Conservation (phyloP, 1,140 invertebrate species). For the Reticulitermes speratus region DNA sequence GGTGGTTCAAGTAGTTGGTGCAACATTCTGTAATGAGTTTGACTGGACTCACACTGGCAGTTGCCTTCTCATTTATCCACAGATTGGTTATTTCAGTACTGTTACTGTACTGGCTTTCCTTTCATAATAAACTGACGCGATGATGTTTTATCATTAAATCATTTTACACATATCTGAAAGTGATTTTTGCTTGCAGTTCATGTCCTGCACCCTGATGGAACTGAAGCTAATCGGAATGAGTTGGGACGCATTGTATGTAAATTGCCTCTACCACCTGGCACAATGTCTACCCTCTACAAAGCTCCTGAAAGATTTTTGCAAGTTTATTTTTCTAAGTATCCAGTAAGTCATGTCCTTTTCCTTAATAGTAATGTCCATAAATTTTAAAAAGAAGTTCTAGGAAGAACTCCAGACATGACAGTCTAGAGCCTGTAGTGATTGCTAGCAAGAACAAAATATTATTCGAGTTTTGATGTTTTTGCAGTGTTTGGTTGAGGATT, state of each 20-base stretch:
- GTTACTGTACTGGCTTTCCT: too few relatives aligned
- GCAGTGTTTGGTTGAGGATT: too few relatives aligned
- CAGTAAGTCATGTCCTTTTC: constrained; percentile 55
- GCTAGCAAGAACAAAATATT: neutral
- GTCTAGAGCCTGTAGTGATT: neutral
- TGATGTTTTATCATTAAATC: too few relatives aligned
- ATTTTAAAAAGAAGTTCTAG: constrained; percentile 24
- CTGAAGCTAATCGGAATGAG: constrained; percentile 63
- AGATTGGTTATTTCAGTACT: too few relatives aligned
- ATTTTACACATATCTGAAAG: too few relatives aligned
- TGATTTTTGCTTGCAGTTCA: constrained; percentile 58
- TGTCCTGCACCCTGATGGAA: constrained; percentile 69
- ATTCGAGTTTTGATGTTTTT: neutral
- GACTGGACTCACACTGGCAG: too few relatives aligned
- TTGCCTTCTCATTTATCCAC: too few relatives aligned
- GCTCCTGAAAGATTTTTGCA: constrained; percentile 79
- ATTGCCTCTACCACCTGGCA: constrained; percentile 84
- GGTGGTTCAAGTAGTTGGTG: too few relatives aligned
- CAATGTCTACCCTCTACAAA: constrained; percentile 77
- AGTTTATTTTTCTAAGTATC: constrained; percentile 77
- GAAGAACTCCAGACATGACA: neutral
- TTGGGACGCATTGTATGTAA: constrained; percentile 82
- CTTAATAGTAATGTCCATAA: constrained; percentile 22
- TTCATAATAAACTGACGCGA: too few relatives aligned
- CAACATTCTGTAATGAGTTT: too few relatives aligned